Base-by-base conservation (phyloP, 2,797 vertebrate species). In the Tolypeutes matacus region DNA sequence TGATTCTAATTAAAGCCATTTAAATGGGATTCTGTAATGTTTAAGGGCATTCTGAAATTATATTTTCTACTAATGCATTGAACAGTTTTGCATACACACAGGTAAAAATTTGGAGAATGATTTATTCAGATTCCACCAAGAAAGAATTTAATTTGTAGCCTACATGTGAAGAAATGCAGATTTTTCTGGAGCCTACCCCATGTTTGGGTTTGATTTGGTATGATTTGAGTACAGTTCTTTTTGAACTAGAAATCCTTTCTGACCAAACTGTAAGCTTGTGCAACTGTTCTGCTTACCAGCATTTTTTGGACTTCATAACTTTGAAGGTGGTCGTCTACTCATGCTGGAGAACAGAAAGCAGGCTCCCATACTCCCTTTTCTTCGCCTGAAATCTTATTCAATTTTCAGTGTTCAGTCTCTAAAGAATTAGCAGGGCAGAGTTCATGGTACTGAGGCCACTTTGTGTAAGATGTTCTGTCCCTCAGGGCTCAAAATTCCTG, bases 171-270 rank as follows among this genome's bases (percentile, higher is more conserved):
- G 60, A 95, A 89, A 75, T 56, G 18, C 56, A 62, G 53, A n/a
- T 56, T 91, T 87, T 81, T 60, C 60, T 86, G 18, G 25, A 42
- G 42, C 11, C 53, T 56, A 58, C 60, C 51, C 27, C 8, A 53
- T 8, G 39, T 65, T 84, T 31, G 64, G n/a, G 8, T 67, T 95
- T 89, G 36, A 49, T 51, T 78, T 86, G 49, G 53, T 69, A 56
- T 80, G 51, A 73, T 34, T 65, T 92, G 82, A 27, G 65, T 73
- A 78, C 7, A 60, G 9, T 82, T 86, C 36, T 70, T 96, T 88
- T 91, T 91, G 75, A 93, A 56, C 34, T 64, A 82, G 77, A 25
- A 89, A 83, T 91, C 73, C 62, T 89, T 93, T 86, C n/a, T 73
- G 86, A 81, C 31, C n/a, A 83, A 60, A 78, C 31, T 27, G 4